Evolutionary conservation across 2,113 vertebrate species (phyloP).

Genomic region (Cyphomyrus plagiostoma): DNA sequence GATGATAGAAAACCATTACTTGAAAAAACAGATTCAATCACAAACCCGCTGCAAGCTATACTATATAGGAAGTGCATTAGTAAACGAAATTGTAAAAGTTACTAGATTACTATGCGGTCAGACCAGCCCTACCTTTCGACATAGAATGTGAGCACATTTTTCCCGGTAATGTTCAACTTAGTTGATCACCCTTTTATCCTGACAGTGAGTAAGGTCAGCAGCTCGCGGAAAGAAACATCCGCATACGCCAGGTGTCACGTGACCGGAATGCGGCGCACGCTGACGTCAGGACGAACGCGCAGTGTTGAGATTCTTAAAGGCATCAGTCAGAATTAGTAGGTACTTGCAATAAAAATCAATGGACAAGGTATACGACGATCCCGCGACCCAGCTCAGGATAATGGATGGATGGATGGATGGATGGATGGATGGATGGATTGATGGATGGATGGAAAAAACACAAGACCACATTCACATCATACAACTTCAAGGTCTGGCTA

Average conservation of each 20-base stretch:
- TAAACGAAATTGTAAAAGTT: background rate
- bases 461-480: background rate
- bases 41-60: background rate
- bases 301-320: background rate
- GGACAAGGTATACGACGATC: background rate
- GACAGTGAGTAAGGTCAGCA: slow-evolving; percentile 17
- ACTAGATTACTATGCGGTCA: background rate
- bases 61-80: background rate
- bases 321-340: background rate
- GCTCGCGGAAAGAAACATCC: slow-evolving; percentile 7
- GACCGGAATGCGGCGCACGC: background rate
- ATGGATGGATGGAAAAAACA: background rate
- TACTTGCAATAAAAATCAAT: background rate
- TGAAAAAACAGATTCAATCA: background rate
- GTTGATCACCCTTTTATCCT: background rate
- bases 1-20: background rate
- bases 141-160: slow-evolving; percentile 17
- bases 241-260: background rate
- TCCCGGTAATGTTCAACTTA: background rate
- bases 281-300: background rate
- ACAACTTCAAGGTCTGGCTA: background rate
- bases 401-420: background rate
- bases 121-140: slow-evolving; percentile 20
- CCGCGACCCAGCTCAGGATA: background rate
- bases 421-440: background rate